phyloP scores from a whole-genome alignment of 1,140 invertebrate species.

The Sipha flava region DNA sequence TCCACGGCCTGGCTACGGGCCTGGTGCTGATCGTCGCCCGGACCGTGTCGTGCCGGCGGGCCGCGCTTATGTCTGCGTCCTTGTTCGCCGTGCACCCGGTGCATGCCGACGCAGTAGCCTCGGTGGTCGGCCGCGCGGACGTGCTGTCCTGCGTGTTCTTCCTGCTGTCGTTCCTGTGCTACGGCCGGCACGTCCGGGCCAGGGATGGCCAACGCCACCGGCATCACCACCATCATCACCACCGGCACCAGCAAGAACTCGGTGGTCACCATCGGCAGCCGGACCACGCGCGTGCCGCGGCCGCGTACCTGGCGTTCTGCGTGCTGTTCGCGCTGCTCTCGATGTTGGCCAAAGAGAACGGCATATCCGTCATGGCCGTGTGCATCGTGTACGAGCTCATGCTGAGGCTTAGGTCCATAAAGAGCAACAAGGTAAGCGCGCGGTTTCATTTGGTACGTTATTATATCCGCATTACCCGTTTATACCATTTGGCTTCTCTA shows the following conservation, averaged over 20 bases:
- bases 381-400: constrained; percentile 46
- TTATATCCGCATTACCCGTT: too few species aligned
- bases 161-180: constrained; percentile 73
- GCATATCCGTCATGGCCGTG: constrained; percentile 76
- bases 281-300: constrained; percentile 42
- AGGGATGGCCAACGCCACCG: neutral
- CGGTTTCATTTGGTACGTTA: neutral
- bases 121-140: constrained; percentile 90
- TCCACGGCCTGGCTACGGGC: constrained; percentile 68
- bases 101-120: constrained; percentile 89
- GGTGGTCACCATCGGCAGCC: neutral
- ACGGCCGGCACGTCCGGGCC: constrained; percentile 49
- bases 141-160: constrained; percentile 83
- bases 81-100: constrained; percentile 91
- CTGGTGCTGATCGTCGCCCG: constrained; percentile 55
- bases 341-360: constrained; percentile 86
- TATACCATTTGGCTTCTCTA: too few species aligned
- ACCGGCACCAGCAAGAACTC: too few species aligned
- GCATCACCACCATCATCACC: neutral
- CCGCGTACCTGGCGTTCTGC: constrained; percentile 76
- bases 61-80: constrained; percentile 53
- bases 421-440: neutral
- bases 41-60: constrained; percentile 39
- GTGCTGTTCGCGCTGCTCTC: constrained; percentile 65
- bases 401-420: neutral